Conservation (phyloP, 2,113 vertebrate genomes). For the Triplophysa dalaica region DNA sequence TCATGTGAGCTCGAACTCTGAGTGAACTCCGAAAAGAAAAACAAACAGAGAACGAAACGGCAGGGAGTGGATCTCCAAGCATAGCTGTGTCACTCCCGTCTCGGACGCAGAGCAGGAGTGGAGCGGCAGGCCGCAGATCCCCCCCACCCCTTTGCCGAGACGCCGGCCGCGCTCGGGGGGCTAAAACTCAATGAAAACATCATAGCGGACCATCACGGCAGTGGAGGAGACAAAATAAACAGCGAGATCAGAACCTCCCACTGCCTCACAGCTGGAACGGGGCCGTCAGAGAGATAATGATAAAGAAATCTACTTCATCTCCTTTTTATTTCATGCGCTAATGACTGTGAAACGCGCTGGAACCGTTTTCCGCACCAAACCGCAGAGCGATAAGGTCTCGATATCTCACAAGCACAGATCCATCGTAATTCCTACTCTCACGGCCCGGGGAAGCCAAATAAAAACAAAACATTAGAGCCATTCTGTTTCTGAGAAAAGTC, state of each 20-base stretch:
- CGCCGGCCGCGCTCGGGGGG: slow-evolving; percentile 44
- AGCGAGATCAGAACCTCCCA: slow-evolving; percentile 64
- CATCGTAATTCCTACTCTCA: slow-evolving; percentile 37
- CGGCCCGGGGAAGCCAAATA: slow-evolving; percentile 30
- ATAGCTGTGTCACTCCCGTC: slow-evolving; percentile 68
- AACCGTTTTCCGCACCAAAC: slow-evolving; percentile 32
- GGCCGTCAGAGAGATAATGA: slow-evolving; percentile 59
- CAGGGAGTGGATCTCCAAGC: slow-evolving; percentile 69
- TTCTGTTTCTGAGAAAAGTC: slow-evolving; percentile 2
- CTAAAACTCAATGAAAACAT: slow-evolving; percentile 74
- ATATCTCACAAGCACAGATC: slow-evolving; percentile 49
- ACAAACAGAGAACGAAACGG: slow-evolving; percentile 54
- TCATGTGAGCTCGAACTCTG: slow-evolving; percentile 90
- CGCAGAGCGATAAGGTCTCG: slow-evolving; percentile 50
- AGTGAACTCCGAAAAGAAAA: slow-evolving; percentile 80
- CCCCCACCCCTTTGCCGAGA: slow-evolving; percentile 71
- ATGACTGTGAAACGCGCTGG: slow-evolving; percentile 61
- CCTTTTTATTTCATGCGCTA: slow-evolving; percentile 64
- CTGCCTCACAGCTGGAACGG: slow-evolving; percentile 57
- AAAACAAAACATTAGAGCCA: slow-evolving; percentile 46
- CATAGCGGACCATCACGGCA: slow-evolving; percentile 61
- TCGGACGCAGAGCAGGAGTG: slow-evolving; percentile 59
- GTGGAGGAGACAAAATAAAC: slow-evolving; percentile 62
- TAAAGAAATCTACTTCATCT: slow-evolving; percentile 56
- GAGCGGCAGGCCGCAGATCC: slow-evolving; percentile 73